Evolutionary conservation across 2,888 invertebrate genomes (phyloP), one percentile per base, ranked within the genome.

Genomic region (Alcis repandata): DNA sequence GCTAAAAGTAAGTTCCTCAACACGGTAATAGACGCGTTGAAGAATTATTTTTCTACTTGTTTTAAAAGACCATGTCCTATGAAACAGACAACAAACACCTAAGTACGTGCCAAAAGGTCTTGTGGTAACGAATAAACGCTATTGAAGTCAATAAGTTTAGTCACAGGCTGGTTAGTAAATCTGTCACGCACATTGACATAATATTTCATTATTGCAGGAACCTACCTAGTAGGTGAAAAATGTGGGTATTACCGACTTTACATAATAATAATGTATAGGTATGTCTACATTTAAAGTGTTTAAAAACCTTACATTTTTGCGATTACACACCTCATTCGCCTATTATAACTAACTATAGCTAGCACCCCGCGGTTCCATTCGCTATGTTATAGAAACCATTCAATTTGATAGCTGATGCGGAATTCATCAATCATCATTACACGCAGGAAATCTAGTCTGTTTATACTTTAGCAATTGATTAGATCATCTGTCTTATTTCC

Each of bases 141-240:
- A 43, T 54, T 57, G 43, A 17, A 20, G 58, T 57, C 58, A 54
- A 57, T 59, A 54, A 2, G 13, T 1, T 54, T 54, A 54, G 54
- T 43, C 54, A 43, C 57, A 32, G 54, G 17, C 41, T 54, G 41
- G 54, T 54, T 43, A 43, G 43, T 32, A 43, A 17, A 32, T 56
- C 49, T 27, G 38, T 57, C 49, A 51, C 32, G 41, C 17, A 17
- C 32, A 43, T 54, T 54, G 22, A 33, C 20, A 57, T 17, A 57
- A 60, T 46, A 60, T 11, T 11, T 40, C 20, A 17, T 32, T 36
- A 57, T 48, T 48, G 27, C 40, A 9, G 33, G 51, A 19, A 51
- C 43, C 0, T 27, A 54, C 27, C 27, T 4, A 32, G 1, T 41
- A 32, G 32, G 41, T 54, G 38, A 51, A 43, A 54, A 43, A 54